These are phyloP conservation scores for Xylota segnis DNA, from an alignment of 2,888 invertebrate species.

Conservation along the genomic window DNA sequence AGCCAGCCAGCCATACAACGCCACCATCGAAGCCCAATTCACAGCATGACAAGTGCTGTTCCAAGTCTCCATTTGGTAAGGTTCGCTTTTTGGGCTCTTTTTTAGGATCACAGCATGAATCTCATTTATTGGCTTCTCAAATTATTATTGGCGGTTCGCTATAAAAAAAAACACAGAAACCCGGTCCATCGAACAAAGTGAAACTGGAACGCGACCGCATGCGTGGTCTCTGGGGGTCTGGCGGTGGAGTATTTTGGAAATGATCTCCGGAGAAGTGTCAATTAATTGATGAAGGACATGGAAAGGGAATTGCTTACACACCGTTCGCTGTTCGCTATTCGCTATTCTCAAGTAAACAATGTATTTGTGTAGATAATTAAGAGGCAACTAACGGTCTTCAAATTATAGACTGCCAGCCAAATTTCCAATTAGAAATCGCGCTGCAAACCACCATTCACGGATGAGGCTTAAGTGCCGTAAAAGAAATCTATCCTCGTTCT, in stretches of 20 bases:
- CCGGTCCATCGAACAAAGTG: constrained; percentile 37
- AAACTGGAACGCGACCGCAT: constrained; percentile 70
- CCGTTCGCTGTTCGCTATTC: not conserved
- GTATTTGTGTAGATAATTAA: constrained; percentile 37
- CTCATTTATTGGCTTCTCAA: constrained; percentile 64
- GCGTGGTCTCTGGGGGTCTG: constrained; percentile 60
- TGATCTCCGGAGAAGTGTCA: constrained; percentile 63
- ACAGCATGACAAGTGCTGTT: constrained; percentile 70
- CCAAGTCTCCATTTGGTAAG: constrained; percentile 65
- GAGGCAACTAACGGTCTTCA: constrained; percentile 26
- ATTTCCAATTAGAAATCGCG: constrained; percentile 54
- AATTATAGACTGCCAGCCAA: constrained; percentile 11
- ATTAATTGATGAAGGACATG: constrained; percentile 74
- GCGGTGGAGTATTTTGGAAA: constrained; percentile 18
- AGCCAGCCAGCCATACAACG: constrained; percentile 52
- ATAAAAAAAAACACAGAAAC: constrained; percentile 5
- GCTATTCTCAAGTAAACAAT: not conserved
- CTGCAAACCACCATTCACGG: constrained; percentile 41
- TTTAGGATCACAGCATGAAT: constrained; percentile 73
- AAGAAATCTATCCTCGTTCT: constrained; percentile 51
- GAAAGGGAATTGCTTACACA: constrained; percentile 49
- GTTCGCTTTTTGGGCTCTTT: constrained; percentile 58
- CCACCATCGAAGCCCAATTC: constrained; percentile 46
- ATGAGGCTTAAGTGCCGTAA: constrained; percentile 42
- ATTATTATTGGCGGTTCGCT: constrained; percentile 49